Evolutionary conservation across 2,888 invertebrate species (phyloP).

Genomic region (Agrotis puta): DNA sequence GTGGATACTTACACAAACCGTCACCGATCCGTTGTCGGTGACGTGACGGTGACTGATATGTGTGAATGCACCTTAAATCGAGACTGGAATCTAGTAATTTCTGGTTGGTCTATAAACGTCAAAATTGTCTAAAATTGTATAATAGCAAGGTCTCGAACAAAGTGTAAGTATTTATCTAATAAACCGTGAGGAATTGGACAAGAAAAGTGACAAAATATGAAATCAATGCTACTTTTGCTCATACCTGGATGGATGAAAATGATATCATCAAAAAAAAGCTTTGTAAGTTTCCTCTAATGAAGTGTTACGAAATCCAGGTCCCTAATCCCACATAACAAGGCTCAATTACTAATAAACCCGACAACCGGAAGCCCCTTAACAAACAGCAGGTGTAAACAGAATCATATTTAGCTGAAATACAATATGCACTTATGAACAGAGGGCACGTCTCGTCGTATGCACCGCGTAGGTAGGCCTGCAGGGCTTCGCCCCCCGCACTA

Average conservation of each 20-base stretch:
- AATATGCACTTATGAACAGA: constrained; percentile 44
- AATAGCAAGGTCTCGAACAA: not conserved
- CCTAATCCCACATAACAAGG: not conserved
- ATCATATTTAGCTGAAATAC: constrained; percentile 52
- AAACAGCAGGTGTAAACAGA: constrained; percentile 43
- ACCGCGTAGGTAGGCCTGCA: constrained; percentile 55
- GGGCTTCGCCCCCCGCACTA: constrained; percentile 76
- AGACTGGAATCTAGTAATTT: constrained; percentile 2
- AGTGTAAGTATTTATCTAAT: not conserved
- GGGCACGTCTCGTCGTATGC: constrained; percentile 40
- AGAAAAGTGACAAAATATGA: too few species aligned
- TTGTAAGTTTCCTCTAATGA: constrained; percentile 4
- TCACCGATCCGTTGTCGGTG: too few species aligned
- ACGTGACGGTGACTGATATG: too few species aligned
- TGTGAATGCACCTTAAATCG: too few species aligned
- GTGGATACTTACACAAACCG: too few species aligned
- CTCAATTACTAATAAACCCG: constrained; percentile 19
- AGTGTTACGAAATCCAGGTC: constrained; percentile 5
- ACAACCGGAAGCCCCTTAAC: constrained; percentile 46
- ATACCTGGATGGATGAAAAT: not conserved
- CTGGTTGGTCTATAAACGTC: constrained; percentile 19
- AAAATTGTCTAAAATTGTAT: not conserved
- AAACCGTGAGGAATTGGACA: not conserved
- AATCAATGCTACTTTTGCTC: too few species aligned
- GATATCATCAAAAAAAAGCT: not conserved